Conservation (phyloP, 1,140 invertebrate species). For the Anoplolepis gracilipes region DNA sequence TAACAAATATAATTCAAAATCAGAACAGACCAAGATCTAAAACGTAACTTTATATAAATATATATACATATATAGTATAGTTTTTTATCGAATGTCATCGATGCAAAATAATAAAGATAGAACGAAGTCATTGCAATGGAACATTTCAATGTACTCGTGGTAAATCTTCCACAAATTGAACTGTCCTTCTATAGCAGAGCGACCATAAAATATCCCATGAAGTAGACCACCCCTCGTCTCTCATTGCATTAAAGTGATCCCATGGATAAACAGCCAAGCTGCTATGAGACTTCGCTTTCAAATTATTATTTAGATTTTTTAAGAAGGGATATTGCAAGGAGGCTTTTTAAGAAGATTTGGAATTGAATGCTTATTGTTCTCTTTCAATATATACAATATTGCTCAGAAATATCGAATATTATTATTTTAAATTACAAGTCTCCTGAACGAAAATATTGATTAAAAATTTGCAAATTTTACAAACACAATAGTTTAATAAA, state of each 20-base stretch:
- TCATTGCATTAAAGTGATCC: constrained; percentile 81
- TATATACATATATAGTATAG: background rate
- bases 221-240: constrained; percentile 72
- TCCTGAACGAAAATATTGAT: background rate
- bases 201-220: constrained; percentile 79
- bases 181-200: constrained; percentile 74
- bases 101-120: constrained; percentile 6
- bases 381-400: background rate
- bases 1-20: background rate
- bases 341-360: background rate
- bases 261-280: constrained; percentile 77
- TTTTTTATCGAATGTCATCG: constrained; percentile 24
- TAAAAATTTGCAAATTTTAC: background rate
- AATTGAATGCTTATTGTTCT: background rate
- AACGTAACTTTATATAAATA: background rate
- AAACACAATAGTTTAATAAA: background rate
- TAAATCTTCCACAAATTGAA: constrained; percentile 80
- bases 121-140: constrained; percentile 33
- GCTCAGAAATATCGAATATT: background rate
- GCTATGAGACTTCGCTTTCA: constrained; percentile 46
- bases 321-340: background rate
- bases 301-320: constrained; percentile 46
- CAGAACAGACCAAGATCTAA: background rate
- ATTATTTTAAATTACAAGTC: background rate
- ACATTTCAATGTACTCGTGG: constrained; percentile 67